Evolutionary conservation across 1,140 invertebrate genomes (phyloP).

Genomic region (Muscidifurax raptorellus): DNA sequence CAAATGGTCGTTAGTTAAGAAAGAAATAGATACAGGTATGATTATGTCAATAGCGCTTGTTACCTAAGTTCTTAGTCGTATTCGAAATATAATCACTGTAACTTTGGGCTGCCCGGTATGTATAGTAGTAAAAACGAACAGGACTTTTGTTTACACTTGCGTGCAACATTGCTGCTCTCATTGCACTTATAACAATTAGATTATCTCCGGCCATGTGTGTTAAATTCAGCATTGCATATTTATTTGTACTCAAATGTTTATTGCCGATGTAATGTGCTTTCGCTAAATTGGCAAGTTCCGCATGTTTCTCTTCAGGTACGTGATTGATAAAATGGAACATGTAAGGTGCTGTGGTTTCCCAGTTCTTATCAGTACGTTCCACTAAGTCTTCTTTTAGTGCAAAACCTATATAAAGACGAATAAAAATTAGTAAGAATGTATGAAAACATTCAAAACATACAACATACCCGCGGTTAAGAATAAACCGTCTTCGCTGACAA

Average conservation of each 20-base stretch:
- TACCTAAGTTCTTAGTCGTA: constrained; percentile 74
- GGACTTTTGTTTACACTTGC: constrained; percentile 72
- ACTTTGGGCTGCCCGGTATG: constrained; percentile 73
- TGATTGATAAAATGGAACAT: constrained; percentile 78
- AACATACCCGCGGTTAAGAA: constrained; percentile 74
- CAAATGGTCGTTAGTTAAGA: not conserved
- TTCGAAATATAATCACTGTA: constrained; percentile 69
- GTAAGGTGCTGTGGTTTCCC: constrained; percentile 75
- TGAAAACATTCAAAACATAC: not conserved
- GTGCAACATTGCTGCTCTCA: constrained; percentile 74
- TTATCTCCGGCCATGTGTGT: constrained; percentile 77
- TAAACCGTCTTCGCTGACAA: constrained; percentile 75
- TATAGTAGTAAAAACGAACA: constrained; percentile 77
- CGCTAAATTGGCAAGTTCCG: constrained; percentile 71
- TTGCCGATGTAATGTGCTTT: constrained; percentile 74
- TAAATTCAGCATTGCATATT: constrained; percentile 47
- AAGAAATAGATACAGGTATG: not conserved
- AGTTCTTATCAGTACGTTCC: constrained; percentile 74
- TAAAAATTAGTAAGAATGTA: not conserved
- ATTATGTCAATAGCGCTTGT: constrained; percentile 55
- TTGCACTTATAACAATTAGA: constrained; percentile 74
- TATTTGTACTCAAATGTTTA: constrained; percentile 64
- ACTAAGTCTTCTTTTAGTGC: constrained; percentile 67
- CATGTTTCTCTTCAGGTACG: constrained; percentile 68
- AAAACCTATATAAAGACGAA: constrained; percentile 68